These are phyloP conservation scores for Laothoe populi DNA, from an alignment of 2,888 invertebrate genomes.

Conservation along the genomic window DNA sequence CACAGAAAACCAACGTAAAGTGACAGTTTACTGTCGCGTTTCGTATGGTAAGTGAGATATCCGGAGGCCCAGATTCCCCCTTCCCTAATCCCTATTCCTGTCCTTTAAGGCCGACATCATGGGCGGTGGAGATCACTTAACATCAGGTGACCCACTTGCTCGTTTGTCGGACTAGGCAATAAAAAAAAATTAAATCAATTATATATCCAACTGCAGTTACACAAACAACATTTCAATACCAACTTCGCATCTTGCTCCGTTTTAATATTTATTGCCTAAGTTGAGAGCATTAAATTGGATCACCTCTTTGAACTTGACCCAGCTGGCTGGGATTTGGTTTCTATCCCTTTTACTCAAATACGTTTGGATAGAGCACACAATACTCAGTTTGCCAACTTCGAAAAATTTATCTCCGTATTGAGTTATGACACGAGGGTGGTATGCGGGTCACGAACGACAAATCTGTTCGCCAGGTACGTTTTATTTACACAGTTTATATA, in stretches of 20 bases:
- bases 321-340: slow-evolving; percentile 43
- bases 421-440: not conserved
- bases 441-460: not conserved
- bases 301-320: slow-evolving; percentile 65
- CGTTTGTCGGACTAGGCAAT: too few species aligned
- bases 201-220: not conserved
- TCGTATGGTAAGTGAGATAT: too few species aligned
- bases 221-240: not conserved
- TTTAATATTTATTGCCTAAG: slow-evolving; percentile 54
- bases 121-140: too few species aligned
- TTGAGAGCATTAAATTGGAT: slow-evolving; percentile 54
- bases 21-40: too few species aligned
- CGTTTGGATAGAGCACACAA: not conserved
- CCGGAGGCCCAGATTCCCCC: too few species aligned
- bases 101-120: too few species aligned
- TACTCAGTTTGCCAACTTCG: slow-evolving; percentile 14
- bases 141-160: too few species aligned
- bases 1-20: too few species aligned
- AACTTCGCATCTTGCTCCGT: not conserved
- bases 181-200: not conserved
- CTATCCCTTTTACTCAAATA: slow-evolving; percentile 31
- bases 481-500: not conserved
- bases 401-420: slow-evolving; percentile 12
- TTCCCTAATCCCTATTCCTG: too few species aligned
- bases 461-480: not conserved